phyloP scores from a whole-genome alignment of 2,797 vertebrate species.

The Bothrops alternatus region DNA sequence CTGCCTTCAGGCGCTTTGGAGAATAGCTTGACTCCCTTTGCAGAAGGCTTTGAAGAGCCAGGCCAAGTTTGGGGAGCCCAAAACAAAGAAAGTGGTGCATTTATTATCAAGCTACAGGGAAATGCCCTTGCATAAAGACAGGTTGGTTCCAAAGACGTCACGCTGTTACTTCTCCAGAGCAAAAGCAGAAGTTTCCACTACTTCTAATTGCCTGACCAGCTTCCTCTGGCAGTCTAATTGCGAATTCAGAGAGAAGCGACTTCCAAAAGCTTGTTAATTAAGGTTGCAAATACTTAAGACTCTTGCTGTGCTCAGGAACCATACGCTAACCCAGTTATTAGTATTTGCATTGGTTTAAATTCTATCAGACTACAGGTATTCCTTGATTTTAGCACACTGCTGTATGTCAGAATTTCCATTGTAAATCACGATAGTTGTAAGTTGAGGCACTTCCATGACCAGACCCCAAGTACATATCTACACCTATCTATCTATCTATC shows the following conservation, averaged over 20 bases:
- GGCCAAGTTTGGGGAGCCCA: neutral
- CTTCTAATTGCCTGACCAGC: neutral
- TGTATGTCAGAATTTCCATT: neutral
- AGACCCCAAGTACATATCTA: too few species aligned
- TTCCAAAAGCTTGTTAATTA: neutral
- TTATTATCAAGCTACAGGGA: neutral
- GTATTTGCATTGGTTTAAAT: neutral
- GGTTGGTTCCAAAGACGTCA: neutral
- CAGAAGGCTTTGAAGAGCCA: neutral
- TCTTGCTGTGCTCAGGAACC: neutral
- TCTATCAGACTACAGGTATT: neutral
- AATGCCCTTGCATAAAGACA: neutral
- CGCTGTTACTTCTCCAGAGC: neutral
- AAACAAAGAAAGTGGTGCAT: neutral
- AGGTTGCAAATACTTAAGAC: neutral
- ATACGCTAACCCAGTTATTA: neutral
- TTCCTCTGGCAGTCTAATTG: neutral
- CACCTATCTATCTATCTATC: too few species aligned
- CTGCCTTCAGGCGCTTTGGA: too few species aligned
- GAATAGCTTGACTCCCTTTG: too few species aligned
- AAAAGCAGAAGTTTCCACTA: neutral
- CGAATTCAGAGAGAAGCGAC: neutral
- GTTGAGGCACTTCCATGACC: neutral
- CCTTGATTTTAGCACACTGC: neutral
- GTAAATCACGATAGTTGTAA: neutral